A percentile compares a stretch with the other conserved stretches of the same genome.
Conservation (phyloP, 2,113 vertebrate species). For the Aegypius monachus region DNA sequence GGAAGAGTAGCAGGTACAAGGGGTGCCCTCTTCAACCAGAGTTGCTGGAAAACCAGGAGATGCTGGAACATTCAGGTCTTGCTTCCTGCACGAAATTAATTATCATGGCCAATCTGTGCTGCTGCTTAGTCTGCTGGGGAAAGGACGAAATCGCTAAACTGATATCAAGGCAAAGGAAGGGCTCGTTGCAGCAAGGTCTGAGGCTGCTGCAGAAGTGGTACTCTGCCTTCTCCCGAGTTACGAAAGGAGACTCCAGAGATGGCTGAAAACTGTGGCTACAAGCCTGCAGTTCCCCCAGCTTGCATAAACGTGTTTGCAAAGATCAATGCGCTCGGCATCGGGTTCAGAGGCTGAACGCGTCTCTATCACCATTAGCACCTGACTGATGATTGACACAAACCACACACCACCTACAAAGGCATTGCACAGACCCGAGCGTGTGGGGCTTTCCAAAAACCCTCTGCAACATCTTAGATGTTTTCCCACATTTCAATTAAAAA, state of each 20-base stretch:
- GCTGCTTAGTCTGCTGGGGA: constrained; percentile 8
- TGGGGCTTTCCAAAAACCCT: constrained; percentile 17
- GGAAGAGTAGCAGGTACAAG: not conserved
- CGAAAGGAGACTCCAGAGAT: not conserved
- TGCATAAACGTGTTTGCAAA: not conserved
- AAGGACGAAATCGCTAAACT: constrained; percentile 27
- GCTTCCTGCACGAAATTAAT: constrained; percentile 15
- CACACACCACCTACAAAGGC: constrained; percentile 53
- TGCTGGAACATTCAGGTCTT: not conserved
- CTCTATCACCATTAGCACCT: constrained; percentile 37
- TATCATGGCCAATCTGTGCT: not conserved
- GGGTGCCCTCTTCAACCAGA: not conserved
- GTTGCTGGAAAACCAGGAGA: not conserved
- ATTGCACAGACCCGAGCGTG: not conserved
- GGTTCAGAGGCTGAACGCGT: not conserved
- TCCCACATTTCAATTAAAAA: not conserved
- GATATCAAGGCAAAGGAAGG: not conserved
- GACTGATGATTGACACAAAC: constrained; percentile 49
- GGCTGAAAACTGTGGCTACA: not conserved
- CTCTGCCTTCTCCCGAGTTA: not conserved
- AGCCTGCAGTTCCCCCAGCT: constrained; percentile 16
- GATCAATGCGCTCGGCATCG: not conserved
- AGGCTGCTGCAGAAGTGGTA: not conserved
- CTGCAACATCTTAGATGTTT: not conserved
- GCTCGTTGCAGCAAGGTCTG: not conserved